A percentile compares a stretch with the other conserved stretches of the same genome.
Evolutionary conservation across 2,797 vertebrate genomes (phyloP).

Genomic region (Kryptolebias ocellatus): DNA sequence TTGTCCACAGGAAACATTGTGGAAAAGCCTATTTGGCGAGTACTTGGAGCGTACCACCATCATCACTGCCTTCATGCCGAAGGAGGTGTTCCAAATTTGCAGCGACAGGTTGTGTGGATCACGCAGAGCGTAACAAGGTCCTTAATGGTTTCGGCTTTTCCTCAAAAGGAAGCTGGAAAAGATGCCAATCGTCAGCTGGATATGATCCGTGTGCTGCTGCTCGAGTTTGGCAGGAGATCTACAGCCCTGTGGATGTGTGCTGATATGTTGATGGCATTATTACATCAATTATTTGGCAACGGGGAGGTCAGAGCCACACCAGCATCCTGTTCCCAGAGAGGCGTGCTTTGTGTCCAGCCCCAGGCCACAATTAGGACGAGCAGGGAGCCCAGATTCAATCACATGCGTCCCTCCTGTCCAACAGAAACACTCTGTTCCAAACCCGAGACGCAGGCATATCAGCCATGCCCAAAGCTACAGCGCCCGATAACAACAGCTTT

Average conservation of each 20-base stretch:
- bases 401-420: conserved; percentile 83
- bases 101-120: too few species aligned
- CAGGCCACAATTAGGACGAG: conserved; percentile 82
- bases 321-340: conserved; percentile 85
- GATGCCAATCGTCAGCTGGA: conserved; percentile 59
- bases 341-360: conserved; percentile 81
- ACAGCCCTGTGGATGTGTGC: conserved; percentile 81
- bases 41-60: too few species aligned
- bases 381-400: conserved; percentile 86
- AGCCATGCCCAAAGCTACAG: conserved; percentile 76
- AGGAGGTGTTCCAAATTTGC: too few species aligned
- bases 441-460: conserved; percentile 71
- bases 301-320: conserved; percentile 83
- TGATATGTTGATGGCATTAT: conserved; percentile 86
- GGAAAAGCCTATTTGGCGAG: too few species aligned
- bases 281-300: conserved; percentile 85
- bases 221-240: conserved; percentile 75
- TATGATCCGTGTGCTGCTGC: conserved; percentile 60
- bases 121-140: background rate
- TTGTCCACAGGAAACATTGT: too few species aligned
- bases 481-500: conserved; percentile 74
- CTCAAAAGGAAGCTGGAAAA: conserved; percentile 36
- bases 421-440: conserved; percentile 83
- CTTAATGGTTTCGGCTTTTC: background rate
- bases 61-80: too few species aligned